Evolutionary conservation across 1,140 invertebrate species (phyloP), one percentile per base, ranked within the genome.

Genomic region (Papilio polytes): DNA sequence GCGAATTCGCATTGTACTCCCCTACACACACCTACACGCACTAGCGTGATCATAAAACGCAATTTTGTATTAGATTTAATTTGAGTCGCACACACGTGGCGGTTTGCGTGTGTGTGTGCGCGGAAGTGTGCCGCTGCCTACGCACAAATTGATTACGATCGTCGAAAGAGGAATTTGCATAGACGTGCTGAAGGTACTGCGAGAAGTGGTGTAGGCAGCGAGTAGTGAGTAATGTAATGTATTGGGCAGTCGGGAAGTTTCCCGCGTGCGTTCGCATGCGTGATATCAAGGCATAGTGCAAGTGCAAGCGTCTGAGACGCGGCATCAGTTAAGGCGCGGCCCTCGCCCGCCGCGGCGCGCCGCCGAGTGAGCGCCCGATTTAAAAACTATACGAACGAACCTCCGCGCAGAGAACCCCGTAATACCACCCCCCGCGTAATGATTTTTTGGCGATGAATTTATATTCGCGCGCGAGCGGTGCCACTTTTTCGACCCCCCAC

Each of bases 401-500:
- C 77, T 78, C 90, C 93, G 92, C 93, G 91, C 91, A 91, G 89
- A 85, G 86, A 90, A 87, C 87, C 86, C 91, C 92, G 94, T 95
- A 95, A 95, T 94, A 92, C 94, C 94, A 94, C 94, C 95, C 92
- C 92, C 92, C 92, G 95, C 94, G 94, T 95, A 95, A 95, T 95
- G 95, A 95, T 95, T 95, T 95, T 95, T 95, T 95, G 95, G 95
- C 95, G 95, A 95, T 95, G 95, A 95, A 95, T 95, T 95, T 95
- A 95, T 95, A 95, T 95, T 95, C 94, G 94, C 94, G 90, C 92
- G 92, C 91, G 92, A 94, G 94, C 92, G 91, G 92, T 94, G 92
- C 90, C 91, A 93, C 92, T 94, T 94, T 94, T 94, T 94, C 93
- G 91, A 90, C 89, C 89, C 93, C 92, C 88, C 88, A 80, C 85